Base-by-base conservation (phyloP, 1,140 invertebrate genomes). In the Drosophila subobscura region DNA sequence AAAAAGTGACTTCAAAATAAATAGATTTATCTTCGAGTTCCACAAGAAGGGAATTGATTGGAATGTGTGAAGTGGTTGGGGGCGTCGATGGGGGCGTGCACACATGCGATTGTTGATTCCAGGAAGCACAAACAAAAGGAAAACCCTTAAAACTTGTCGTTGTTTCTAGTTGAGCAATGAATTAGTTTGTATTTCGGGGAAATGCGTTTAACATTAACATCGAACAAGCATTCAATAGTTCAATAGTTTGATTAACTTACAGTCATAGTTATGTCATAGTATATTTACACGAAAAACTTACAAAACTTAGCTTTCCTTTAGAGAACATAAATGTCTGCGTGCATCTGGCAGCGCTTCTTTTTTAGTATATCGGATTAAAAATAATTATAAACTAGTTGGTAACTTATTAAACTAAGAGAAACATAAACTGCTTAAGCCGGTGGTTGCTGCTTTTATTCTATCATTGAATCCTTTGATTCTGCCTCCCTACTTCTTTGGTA, bases 311-410 rank as follows among this genome's bases (percentile, higher is more conserved):
- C 6, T 37, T 37, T 37, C 8, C 10, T 10, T 37, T 12, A 37
- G 8, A 33, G 8, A 33, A 37, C 33, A 37, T 37, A 37, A 12
- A 37, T 37, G 33, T 37, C 8, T 37, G 37, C 27, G 37, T 37
- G 3, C 33, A 56, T 37, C 16, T 22, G 16, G 3, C 33, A 4
- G 14, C 45, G 29, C 66, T 37, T 33, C 16, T 53, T 16, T 33
- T 41, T 47, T 20, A 57, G 20, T 33, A 22, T 44, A 33, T 27
- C 33, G 22, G 33, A 70, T 83, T 85, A 80, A 46, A 46, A 22
- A 52, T 71, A 81, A 70, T 53, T 77, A 65, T 46, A 23, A 71
- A 71, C 83, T 81, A 77, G 27, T 41, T 53, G 44, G 50, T 25
- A 72, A 16, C 55, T 77, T 80, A 80, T 41, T 22, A 46, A 50